Evolutionary conservation across 2,888 invertebrate genomes (phyloP), one percentile per base, ranked within the genome.

Genomic region (Pristionchus japonicus): DNA sequence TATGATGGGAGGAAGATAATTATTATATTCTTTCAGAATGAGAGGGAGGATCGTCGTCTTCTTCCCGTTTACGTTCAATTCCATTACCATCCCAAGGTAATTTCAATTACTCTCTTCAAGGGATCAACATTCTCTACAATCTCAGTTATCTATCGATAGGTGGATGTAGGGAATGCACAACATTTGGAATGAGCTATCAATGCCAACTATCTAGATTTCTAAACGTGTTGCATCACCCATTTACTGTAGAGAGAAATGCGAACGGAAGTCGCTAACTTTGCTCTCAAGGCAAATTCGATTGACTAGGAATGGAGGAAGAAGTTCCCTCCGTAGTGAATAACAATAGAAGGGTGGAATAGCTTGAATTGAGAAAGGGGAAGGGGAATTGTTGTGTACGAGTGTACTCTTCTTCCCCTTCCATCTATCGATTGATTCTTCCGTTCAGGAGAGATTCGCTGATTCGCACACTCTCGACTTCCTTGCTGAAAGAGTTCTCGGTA

Each of bases 1-100:
- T 17, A 67, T 77, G 17, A 31, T 15, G 49, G n/a, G 27, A 13
- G 0, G 49, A 49, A 20, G 34, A 82, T 27, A n/a, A n/a, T 82
- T 6, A 82, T 82, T 31, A n/a, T 20, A 15, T 20, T 1, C n/a
- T 90, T 93, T 37, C 87, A 93, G 92, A 91, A 92, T 74, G 90
- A 90, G 61, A 89, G 91, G 31, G 91, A 91, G 84, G 91, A 93
- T 82, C 91, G 92, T 40, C 90, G 91, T 34, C 90, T 92, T 15
- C 90, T 92, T 27, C 92, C 92, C 17, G 88, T 92, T 40, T 91
- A 91, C 77, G 89, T 89, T 57, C 92, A 92, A 85, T 93, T 93
- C 74, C 94, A 94, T 88, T 91, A 92, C 86, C 92, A 92, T 64
- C 90, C 93, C 13, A 90, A 90, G 84, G 84, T 84, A 61, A 82